Base-by-base conservation (phyloP, 2,888 invertebrate genomes). In the Volucella zonaria region DNA sequence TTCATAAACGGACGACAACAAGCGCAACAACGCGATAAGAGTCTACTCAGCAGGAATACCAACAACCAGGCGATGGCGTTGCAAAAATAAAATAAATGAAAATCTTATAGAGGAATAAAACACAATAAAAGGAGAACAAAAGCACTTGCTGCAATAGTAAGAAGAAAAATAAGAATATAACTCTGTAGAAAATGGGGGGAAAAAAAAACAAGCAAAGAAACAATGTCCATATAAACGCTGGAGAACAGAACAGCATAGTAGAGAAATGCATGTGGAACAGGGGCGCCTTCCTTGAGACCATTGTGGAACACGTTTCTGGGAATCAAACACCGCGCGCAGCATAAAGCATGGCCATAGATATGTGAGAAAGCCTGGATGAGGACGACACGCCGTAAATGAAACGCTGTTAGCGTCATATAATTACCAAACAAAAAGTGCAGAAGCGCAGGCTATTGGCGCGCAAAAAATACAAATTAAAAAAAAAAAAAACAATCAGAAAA, bases 231-330 rank as follows among this genome's bases (percentile, higher is more conserved):
- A 85, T 85, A 77, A 76, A 80, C 45, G 49, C 67, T 71, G 68
- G 62, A 79, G 85, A 76, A 75, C 66, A 77, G 42, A 76, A 78
- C 77, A 71, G 66, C 43, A 56, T 42, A 64, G 71, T 67, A 77
- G 82, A 79, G 74, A 79, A 83, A 75, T 85, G 81, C 76, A 85
- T 81, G 85, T 85, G 85, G 85, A 85, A 85, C 81, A 85, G 85
- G 85, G 85, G 85, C 85, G 85, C 85, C 85, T 85, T 85, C 85
- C 85, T 85, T 85, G 81, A 85, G 81, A 81, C 85, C 64, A 81
- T 81, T 85, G 85, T 85, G 85, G 68, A 81, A 85, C 81, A 85
- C 81, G 85, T 85, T 85, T 85, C 85, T 85, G 81, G 76, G 85
- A 85, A 85, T 81, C 81, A 85, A 85, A 85, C 85, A 73, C 81